Base-by-base conservation (phyloP, 2,888 invertebrate species). In the Lottia scabra region DNA sequence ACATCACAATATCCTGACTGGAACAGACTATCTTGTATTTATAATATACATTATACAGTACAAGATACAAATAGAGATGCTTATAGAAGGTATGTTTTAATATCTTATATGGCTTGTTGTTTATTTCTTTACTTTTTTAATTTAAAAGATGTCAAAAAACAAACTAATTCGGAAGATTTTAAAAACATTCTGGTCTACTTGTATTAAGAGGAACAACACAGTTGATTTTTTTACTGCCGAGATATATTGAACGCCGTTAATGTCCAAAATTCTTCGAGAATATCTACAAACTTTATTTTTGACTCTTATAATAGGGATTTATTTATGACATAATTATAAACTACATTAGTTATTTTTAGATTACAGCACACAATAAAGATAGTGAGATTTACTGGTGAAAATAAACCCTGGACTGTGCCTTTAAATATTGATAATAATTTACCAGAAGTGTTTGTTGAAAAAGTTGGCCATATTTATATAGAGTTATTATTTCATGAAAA, bases 401-500 rank as follows among this genome's bases (percentile, higher is more conserved):
- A 56, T 23, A 56, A 23, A 23, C 56, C 56, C 2, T 56, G 56
- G 56, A 56, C 19, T 13, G 56, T 56, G 2, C 56, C 56, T 56
- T 56, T 56, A 56, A 56, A 56, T 56, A 19, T 56, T 15, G 19
- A 23, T 10, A 23, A 56, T 56, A 56, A 56, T 23, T 23, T 19
- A 56, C 56, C 56, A 56, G 56, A 56, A 23, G 56, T 56, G 0
- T 23, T 23, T 12, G 23, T 56, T 23, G 56, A 56, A 3, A 23
- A 23, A 23, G 56, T 56, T 12, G 56, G 56, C 10, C 56, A 56
- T 56, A 56, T 56, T 56, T 56, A 56, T 56, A 56, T 56, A 12
- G 56, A 56, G 56, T 56, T 56, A 56, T 23, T 23, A 23, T 56
- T 56, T 13, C 56, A 56, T 56, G 56, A 56, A 56, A 56, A 56